Conservation (phyloP, 2,797 vertebrate species). For the Silurus lanzhouensis region DNA sequence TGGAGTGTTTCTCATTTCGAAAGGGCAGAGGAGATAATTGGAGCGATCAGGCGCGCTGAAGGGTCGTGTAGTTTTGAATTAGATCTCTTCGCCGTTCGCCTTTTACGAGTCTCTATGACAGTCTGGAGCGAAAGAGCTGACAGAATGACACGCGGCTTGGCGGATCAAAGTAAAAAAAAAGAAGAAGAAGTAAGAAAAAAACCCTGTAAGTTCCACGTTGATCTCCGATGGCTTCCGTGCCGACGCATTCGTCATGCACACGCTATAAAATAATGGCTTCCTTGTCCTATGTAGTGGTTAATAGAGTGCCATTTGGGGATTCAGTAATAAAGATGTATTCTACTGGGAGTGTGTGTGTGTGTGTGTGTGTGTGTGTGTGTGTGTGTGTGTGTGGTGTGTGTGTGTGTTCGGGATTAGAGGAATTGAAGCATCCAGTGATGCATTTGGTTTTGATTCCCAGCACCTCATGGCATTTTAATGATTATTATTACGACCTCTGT, state of each 20-base stretch:
- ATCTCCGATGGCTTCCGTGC: background rate
- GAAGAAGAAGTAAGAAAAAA: background rate
- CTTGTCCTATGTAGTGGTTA: background rate
- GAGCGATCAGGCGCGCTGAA: conserved; percentile 43
- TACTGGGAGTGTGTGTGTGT: background rate
- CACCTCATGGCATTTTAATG: conserved; percentile 2
- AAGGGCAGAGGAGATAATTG: conserved; percentile 46
- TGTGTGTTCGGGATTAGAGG: background rate
- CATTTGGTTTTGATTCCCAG: background rate
- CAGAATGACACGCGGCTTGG: conserved; percentile 40
- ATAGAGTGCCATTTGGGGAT: background rate
- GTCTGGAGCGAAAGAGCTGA: conserved; percentile 41
- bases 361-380: background rate
- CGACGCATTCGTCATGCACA: background rate
- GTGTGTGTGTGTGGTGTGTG: background rate
- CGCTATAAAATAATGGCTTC: background rate
- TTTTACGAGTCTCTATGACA: conserved; percentile 50
- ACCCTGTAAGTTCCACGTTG: background rate
- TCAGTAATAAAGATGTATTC: background rate
- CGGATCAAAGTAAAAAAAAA: background rate
- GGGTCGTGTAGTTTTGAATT: conserved; percentile 46
- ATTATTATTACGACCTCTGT: background rate
- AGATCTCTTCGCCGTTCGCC: conserved; percentile 43
- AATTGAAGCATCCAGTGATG: background rate
- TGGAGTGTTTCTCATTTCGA: conserved; percentile 47